Evolutionary conservation across 2,797 vertebrate species (phyloP).

Genomic region (Labeo calbasu): DNA sequence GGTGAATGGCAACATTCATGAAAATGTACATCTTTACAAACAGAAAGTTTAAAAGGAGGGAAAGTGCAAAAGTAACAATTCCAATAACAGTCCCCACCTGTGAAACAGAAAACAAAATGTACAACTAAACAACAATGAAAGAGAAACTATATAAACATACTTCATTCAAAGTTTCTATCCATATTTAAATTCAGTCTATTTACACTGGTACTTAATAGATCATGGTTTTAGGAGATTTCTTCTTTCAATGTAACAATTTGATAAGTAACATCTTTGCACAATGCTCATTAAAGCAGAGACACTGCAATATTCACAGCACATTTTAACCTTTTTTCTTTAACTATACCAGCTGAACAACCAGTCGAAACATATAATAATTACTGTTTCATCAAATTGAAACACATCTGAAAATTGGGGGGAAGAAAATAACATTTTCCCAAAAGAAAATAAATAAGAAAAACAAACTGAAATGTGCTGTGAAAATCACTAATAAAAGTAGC

Average conservation of each 20-base stretch:
- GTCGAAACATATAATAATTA: constrained; percentile 74
- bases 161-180: constrained; percentile 62
- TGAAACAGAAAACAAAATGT: constrained; percentile 69
- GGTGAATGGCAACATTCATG: constrained; percentile 78
- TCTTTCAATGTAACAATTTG: constrained; percentile 54
- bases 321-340: constrained; percentile 71
- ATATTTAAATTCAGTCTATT: constrained; percentile 70
- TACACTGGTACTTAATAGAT: constrained; percentile 66
- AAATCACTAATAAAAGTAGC: neutral
- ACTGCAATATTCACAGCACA: constrained; percentile 77
- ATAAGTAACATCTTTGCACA: constrained; percentile 65
- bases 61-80: constrained; percentile 75
- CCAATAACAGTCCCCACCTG: constrained; percentile 73
- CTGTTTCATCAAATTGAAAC: constrained; percentile 58
- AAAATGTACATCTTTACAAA: constrained; percentile 83
- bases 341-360: constrained; percentile 59
- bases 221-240: constrained; percentile 57
- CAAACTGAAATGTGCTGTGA: constrained; percentile 7
- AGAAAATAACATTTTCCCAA: constrained; percentile 32
- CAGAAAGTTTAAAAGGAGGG: constrained; percentile 79
- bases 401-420: constrained; percentile 46
- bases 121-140: constrained; percentile 61
- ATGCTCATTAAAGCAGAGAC: constrained; percentile 63
- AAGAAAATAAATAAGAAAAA: constrained; percentile 70
- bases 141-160: constrained; percentile 65